Evolutionary conservation across 1,140 invertebrate species (phyloP).

Genomic region (Drosophila novamexicana): DNA sequence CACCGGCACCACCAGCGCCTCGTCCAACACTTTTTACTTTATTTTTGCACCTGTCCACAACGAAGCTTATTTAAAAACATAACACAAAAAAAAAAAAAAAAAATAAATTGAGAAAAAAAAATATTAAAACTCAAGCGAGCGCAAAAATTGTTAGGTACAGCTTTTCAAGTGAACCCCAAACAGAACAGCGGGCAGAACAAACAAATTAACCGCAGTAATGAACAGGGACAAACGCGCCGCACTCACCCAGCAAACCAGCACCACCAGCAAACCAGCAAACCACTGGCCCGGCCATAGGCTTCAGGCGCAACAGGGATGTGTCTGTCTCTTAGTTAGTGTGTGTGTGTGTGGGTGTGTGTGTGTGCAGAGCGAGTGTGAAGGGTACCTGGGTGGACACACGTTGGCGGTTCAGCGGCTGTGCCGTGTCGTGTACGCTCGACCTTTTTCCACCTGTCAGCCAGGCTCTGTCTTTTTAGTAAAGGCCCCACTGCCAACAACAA

Average conservation of each 20-base stretch:
- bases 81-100: conserved; percentile 40
- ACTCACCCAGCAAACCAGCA: conserved; percentile 8
- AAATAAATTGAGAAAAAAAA: conserved; percentile 16
- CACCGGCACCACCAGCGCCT: background rate
- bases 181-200: conserved; percentile 55
- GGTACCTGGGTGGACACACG: conserved; percentile 17
- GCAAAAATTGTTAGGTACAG: conserved; percentile 48
- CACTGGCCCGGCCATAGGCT: no score
- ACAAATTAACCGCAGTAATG: conserved; percentile 81
- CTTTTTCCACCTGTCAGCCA: conserved; percentile 47
- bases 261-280: background rate
- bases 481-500: background rate
- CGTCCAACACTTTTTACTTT: conserved; percentile 65
- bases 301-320: no score
- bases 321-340: no score
- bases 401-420: conserved; percentile 31
- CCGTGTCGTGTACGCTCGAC: conserved; percentile 47
- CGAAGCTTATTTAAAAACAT: conserved; percentile 70
- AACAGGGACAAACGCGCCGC: conserved; percentile 70
- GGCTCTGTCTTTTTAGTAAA: conserved; percentile 24
- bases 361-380: background rate
- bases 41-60: conserved; percentile 71
- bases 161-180: conserved; percentile 57
- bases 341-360: no score
- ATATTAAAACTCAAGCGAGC: conserved; percentile 21